Evolutionary conservation across 2,888 invertebrate species (phyloP), one percentile per base, ranked within the genome.

Genomic region (Dryococelus australis): DNA sequence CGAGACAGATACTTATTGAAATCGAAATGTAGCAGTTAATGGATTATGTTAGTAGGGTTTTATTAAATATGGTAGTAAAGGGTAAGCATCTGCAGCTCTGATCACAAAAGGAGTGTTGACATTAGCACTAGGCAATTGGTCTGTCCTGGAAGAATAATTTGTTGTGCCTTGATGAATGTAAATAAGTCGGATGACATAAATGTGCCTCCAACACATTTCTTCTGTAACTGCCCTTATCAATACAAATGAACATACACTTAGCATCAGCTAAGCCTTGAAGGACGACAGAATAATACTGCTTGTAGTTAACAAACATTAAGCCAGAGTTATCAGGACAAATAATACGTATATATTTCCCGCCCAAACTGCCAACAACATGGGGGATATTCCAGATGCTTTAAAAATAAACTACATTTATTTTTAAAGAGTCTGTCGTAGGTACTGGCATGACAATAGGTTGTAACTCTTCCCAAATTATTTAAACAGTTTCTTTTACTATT

Each of bases 171-270:
- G 6, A 79, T 16, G n/a, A n/a, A n/a, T n/a, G n/a, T n/a, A n/a
- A n/a, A n/a, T n/a, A n/a, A n/a, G 79, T 79, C 79, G 24, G 79
- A 79, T 24, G 27, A 24, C 79, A 79, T 79, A 79, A 79, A 79
- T 10, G 79, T 79, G 79, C 9, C 79, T 79, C 79, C 79, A 16
- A 10, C 79, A 79, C 79, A 10, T 79, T 79, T 79, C 16, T 79
- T 6, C 20, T 16, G 27, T 26, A 65, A 16, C 65, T 65, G 12
- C 65, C n/a, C n/a, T n/a, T 83, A n/a, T 84, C 43, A 10, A 26
- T 28, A 84, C 6, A 91, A 0, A 89, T 91, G 4, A 91, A 91
- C 26, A 13, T 87, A 85, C 87, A 26, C 79, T 10, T 90, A 26
- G 79, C 79, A 79, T 79, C 79, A 79, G 16, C 79, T 10, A 79